phyloP scores from a whole-genome alignment of 2,888 invertebrate genomes.

The Eilema depressum region DNA sequence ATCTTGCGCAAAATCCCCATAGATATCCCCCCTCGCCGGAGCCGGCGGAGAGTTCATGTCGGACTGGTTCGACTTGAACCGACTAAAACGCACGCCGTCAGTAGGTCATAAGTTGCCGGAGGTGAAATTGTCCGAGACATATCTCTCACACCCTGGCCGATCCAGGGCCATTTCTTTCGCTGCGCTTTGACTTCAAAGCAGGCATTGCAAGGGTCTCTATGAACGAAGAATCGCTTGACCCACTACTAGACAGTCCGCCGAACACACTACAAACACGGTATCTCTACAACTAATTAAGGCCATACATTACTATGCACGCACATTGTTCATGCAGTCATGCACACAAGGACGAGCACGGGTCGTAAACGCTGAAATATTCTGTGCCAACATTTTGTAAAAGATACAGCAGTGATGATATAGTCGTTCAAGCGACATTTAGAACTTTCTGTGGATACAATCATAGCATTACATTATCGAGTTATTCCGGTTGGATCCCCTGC shows the following conservation, averaged over 20 bases:
- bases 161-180: too few species aligned
- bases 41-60: too few species aligned
- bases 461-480: too few species aligned
- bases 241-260: background rate
- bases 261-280: background rate
- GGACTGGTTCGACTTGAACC: too few species aligned
- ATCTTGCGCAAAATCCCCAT: too few species aligned
- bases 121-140: too few species aligned
- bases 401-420: background rate
- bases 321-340: conserved; percentile 2
- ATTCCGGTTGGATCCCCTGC: too few species aligned
- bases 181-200: background rate
- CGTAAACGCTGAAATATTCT: background rate
- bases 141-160: too few species aligned
- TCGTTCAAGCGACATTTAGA: background rate
- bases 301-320: background rate
- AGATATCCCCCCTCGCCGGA: too few species aligned
- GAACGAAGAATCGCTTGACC: background rate
- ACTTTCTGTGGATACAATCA: background rate
- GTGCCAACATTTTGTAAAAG: background rate
- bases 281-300: conserved; percentile 1
- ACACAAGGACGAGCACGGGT: background rate
- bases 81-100: too few species aligned
- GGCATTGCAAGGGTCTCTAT: background rate
- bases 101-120: too few species aligned